These are phyloP conservation scores for Haliclona indistincta DNA, from an alignment of 37 sponge, comb jelly and placozoan species.

Conservation along the genomic window DNA sequence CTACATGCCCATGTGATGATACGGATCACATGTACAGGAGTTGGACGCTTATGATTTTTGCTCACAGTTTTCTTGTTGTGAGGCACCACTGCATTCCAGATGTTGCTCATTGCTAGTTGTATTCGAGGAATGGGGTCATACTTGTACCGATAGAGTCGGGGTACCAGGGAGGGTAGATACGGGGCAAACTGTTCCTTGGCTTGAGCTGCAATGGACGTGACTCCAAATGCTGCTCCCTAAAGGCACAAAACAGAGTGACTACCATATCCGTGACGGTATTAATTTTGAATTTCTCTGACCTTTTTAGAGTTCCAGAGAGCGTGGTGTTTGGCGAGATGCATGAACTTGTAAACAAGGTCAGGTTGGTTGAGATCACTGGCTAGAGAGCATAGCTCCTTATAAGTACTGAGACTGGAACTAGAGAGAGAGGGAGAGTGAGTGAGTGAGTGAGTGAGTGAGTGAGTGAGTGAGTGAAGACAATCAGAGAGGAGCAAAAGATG, in stretches of 20 bases:
- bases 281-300: too few species aligned
- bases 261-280: too few species aligned
- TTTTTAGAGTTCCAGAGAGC: slow-evolving; percentile 89
- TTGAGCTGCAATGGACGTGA: slow-evolving; percentile 54
- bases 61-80: slow-evolving; percentile 75
- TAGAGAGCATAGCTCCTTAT: slow-evolving; percentile 90
- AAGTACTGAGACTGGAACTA: slow-evolving; percentile 72
- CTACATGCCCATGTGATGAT: background rate
- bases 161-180: slow-evolving; percentile 69
- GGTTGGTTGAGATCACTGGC: slow-evolving; percentile 93
- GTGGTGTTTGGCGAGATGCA: slow-evolving; percentile 84
- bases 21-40: background rate
- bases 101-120: slow-evolving; percentile 86
- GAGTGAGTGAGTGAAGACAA: background rate
- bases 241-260: background rate
- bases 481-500: slow-evolving; percentile 1
- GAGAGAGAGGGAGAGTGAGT: background rate
- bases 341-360: slow-evolving; percentile 92
- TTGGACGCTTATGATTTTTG: background rate
- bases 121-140: slow-evolving; percentile 76
- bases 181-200: slow-evolving; percentile 82
- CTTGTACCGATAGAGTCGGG: slow-evolving; percentile 83
- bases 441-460: background rate
- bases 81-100: slow-evolving; percentile 80
- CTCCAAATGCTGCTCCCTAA: slow-evolving; percentile 87